A percentile compares a stretch with the other conserved stretches of the same genome.
phyloP scores from a whole-genome alignment of 2,888 invertebrate species.

The Hemithea aestivaria region DNA sequence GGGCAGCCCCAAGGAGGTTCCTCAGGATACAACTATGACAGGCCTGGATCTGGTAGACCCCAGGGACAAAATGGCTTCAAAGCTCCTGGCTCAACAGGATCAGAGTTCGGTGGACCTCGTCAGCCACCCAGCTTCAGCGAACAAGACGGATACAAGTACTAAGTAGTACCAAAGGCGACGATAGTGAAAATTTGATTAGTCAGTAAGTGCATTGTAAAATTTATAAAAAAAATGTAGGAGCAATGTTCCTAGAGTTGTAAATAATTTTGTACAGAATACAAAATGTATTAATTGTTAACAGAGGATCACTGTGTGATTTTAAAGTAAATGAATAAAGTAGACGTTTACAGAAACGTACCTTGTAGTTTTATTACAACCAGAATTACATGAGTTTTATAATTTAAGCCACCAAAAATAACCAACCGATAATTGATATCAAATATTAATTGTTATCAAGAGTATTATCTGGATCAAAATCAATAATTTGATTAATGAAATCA shows the following conservation, averaged over 20 bases:
- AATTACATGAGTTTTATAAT: no score
- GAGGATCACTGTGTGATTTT: conserved; percentile 52
- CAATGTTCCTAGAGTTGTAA: conserved; percentile 26
- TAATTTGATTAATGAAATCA: no score
- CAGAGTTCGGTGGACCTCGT: conserved; percentile 56
- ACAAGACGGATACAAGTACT: conserved; percentile 71
- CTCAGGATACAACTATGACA: conserved; percentile 29
- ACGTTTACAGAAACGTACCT: neutral
- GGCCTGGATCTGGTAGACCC: conserved; percentile 18
- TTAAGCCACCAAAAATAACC: no score
- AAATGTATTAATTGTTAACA: conserved; percentile 35
- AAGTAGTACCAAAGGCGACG: conserved; percentile 42
- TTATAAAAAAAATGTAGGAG: conserved; percentile 33
- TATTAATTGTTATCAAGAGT: no score
- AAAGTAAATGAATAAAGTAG: conserved; percentile 36
- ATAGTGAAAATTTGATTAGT: conserved; percentile 35
- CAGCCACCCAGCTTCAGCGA: conserved; percentile 67
- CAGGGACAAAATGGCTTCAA: conserved; percentile 23
- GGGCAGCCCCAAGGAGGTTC: neutral
- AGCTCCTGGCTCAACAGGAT: conserved; percentile 26
- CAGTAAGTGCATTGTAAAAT: conserved; percentile 38
- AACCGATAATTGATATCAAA: no score
- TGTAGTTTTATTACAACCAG: neutral
- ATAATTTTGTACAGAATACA: conserved; percentile 39
- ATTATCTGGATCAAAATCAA: no score